A percentile compares a stretch with the other conserved stretches of the same genome.
Conservation (phyloP, 2,888 invertebrate species). For the Dendrolimus houi region DNA sequence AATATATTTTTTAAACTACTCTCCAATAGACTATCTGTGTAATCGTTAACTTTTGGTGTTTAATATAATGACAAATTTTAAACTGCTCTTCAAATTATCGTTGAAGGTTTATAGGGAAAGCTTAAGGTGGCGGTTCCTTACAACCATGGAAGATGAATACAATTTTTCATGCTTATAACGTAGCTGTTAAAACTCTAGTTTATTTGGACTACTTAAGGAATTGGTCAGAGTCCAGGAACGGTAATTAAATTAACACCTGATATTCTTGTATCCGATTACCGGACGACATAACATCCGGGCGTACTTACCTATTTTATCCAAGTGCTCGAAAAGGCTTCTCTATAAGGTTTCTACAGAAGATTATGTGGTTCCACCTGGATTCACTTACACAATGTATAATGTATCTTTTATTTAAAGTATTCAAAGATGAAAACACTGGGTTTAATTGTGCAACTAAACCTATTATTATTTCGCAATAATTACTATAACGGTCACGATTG, state of each 20-base stretch:
- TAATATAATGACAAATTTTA: too few species aligned
- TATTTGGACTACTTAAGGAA: too few species aligned
- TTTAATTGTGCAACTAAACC: slow-evolving; percentile 12
- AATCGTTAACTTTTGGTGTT: too few species aligned
- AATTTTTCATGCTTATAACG: too few species aligned
- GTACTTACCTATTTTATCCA: slow-evolving; percentile 37
- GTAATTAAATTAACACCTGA: slow-evolving; percentile 1
- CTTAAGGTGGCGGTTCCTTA: too few species aligned
- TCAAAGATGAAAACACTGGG: slow-evolving; percentile 12
- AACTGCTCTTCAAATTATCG: too few species aligned
- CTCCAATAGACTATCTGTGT: too few species aligned
- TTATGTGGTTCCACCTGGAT: slow-evolving; percentile 17
- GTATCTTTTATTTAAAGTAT: slow-evolving; percentile 9
- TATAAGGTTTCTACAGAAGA: slow-evolving; percentile 33
- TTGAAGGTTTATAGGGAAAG: too few species aligned
- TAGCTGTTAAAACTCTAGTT: too few species aligned
- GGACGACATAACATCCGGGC: slow-evolving; percentile 17
- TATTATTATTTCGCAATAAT: slow-evolving; percentile 16
- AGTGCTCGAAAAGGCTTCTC: slow-evolving; percentile 33
- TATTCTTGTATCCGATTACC: slow-evolving; percentile 38
- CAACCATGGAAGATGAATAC: too few species aligned
- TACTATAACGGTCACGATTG: slow-evolving; percentile 15
- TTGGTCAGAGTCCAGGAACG: neutral
- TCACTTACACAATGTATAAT: neutral
- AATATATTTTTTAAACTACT: too few species aligned